Evolutionary conservation across 35 echinoderm and acorn worm genomes (phyloP).

Genomic region (Stichopus chloronotus): DNA sequence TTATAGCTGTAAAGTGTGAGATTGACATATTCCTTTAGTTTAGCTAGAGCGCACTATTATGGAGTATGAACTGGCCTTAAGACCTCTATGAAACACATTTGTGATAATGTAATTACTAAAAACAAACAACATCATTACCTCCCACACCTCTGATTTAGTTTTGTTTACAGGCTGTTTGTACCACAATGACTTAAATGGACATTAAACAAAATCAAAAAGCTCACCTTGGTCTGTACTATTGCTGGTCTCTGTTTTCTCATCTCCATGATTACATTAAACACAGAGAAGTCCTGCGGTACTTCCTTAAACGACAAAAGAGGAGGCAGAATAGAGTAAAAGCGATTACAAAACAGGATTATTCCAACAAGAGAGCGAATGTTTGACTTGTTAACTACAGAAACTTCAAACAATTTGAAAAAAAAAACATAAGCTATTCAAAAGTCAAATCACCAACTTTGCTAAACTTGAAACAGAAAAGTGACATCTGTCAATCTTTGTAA

Average conservation of each 20-base stretch:
- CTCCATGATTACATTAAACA: conserved; percentile 77
- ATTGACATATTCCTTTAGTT: no score
- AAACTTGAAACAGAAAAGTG: not conserved
- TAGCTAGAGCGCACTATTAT: no score
- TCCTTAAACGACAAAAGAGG: conserved; percentile 50
- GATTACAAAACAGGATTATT: no score
- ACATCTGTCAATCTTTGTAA: not conserved
- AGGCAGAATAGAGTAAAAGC: not conserved
- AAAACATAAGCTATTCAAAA: not conserved
- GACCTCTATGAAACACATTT: no score
- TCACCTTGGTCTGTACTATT: conserved; percentile 85
- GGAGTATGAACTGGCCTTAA: no score
- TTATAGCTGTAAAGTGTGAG: no score
- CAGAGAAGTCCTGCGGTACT: conserved; percentile 62
- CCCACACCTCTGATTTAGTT: no score
- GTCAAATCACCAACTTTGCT: not conserved
- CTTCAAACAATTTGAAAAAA: not conserved
- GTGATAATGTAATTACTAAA: no score
- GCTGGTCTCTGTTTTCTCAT: conserved; percentile 88
- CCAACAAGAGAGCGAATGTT: not conserved
- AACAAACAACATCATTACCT: no score
- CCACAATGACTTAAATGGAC: not conserved
- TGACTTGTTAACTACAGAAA: no score
- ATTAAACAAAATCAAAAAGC: conserved; percentile 7
- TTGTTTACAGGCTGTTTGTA: no score